phyloP scores from a whole-genome alignment of 2,888 invertebrate genomes.

The Trissolcus japonicus region DNA sequence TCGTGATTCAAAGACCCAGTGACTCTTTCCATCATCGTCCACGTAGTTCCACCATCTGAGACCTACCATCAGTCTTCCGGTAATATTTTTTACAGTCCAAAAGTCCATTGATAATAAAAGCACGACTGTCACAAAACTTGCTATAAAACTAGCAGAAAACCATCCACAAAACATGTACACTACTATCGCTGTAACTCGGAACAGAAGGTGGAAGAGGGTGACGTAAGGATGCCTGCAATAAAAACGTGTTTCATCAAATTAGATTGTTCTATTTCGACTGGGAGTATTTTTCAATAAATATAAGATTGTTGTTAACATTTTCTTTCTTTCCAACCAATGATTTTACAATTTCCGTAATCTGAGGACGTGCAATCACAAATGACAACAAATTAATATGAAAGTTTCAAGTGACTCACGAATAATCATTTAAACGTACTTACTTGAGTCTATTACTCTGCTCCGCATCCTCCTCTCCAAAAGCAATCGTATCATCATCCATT shows the following conservation, averaged over 20 bases:
- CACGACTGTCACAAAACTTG: conserved; percentile 94
- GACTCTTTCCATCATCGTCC: conserved; percentile 96
- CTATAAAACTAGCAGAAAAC: conserved; percentile 95
- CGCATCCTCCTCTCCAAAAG: conserved; percentile 90
- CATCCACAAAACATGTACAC: conserved; percentile 93
- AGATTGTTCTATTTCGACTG: not conserved
- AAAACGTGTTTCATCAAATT: conserved; percentile 12
- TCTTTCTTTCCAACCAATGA: no score
- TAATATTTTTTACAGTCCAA: conserved; percentile 99
- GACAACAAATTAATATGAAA: no score
- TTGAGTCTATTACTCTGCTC: conserved; percentile 75
- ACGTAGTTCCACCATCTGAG: conserved; percentile 99
- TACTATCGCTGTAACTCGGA: conserved; percentile 88
- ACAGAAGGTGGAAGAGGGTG: conserved; percentile 92
- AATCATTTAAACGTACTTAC: conserved; percentile 64
- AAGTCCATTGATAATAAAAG: conserved; percentile 97
- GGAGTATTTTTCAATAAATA: not conserved
- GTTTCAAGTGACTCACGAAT: conserved; percentile 9
- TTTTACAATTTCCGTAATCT: no score
- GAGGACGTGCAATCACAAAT: no score
- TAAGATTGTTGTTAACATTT: not conserved
- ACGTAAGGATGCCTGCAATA: conserved; percentile 92
- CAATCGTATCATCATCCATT: conserved; percentile 90
- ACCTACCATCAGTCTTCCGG: conserved; percentile 95
- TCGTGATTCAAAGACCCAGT: conserved; percentile 98